Conservation (phyloP, 1,140 invertebrate genomes). For the Spodoptera frugiperda region DNA sequence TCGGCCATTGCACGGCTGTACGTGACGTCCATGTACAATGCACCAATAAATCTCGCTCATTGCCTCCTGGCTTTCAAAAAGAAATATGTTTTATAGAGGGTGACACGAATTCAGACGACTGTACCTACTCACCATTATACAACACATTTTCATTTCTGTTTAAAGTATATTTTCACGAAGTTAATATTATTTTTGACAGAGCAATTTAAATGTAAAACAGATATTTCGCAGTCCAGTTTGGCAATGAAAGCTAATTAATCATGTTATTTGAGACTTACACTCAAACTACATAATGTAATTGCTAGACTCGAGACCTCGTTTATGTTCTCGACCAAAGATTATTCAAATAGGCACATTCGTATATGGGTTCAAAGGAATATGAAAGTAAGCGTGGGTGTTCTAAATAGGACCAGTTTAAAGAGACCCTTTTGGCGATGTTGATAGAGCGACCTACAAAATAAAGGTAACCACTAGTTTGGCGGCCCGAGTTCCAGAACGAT, state of each 20-base stretch:
- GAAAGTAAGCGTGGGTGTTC: conserved; percentile 40
- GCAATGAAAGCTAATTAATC: conserved; percentile 6
- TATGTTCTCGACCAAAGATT: conserved; percentile 5
- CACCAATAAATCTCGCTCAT: conserved; percentile 56
- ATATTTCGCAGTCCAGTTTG: background rate
- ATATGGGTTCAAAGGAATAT: conserved; percentile 27
- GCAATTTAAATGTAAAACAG: conserved; percentile 16
- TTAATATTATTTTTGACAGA: conserved; percentile 3
- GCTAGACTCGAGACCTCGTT: background rate
- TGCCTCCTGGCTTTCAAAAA: conserved; percentile 49
- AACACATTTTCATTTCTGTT: conserved; percentile 33
- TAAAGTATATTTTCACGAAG: background rate
- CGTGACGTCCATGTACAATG: conserved; percentile 63
- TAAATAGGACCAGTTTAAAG: conserved; percentile 34
- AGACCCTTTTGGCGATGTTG: conserved; percentile 9
- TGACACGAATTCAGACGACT: conserved; percentile 50
- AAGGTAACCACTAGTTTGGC: background rate
- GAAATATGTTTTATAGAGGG: conserved; percentile 48
- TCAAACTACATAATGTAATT: conserved; percentile 1
- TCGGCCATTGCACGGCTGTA: conserved; percentile 63
- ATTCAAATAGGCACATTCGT: conserved; percentile 27
- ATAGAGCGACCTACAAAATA: conserved; percentile 15
- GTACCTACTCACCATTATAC: conserved; percentile 21
- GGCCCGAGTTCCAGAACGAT: background rate
- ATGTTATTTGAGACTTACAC: conserved; percentile 7